Percentiles rank a stretch among this genome's conserved stretches.
Conservation (phyloP, 2,888 invertebrate genomes). For the Abrostola triplasia region DNA sequence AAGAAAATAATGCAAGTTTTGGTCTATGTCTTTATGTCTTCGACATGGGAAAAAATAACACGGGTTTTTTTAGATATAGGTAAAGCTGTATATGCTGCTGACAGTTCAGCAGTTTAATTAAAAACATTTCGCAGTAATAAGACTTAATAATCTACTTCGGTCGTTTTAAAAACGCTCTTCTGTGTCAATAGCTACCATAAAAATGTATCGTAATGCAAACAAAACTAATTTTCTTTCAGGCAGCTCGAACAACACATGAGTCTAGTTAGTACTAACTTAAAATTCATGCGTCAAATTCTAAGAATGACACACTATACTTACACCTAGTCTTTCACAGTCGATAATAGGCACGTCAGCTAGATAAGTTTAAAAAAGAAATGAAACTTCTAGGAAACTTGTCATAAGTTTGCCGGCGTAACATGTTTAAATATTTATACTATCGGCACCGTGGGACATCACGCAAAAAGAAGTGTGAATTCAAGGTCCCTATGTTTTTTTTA, state of each 20-base stretch:
- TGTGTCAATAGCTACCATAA: too few species aligned
- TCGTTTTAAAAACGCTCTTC: too few species aligned
- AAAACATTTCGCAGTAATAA: too few species aligned
- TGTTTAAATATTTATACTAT: conserved; percentile 47
- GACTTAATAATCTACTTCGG: too few species aligned
- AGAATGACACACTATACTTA: background rate
- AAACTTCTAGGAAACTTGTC: background rate
- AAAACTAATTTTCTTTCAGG: background rate
- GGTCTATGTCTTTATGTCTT: too few species aligned
- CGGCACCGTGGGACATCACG: conserved; percentile 46
- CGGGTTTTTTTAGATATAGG: background rate
- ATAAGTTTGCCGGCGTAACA: conserved; percentile 8
- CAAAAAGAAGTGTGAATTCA: conserved; percentile 61
- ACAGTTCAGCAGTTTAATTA: too few species aligned
- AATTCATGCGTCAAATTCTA: background rate
- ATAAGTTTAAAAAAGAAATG: background rate
- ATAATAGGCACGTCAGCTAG: background rate
- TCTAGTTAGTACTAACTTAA: background rate
- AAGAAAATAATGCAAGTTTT: too few species aligned
- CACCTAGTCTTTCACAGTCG: background rate
- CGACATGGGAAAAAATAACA: too few species aligned
- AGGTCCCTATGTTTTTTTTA: conserved; percentile 56
- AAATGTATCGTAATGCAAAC: too few species aligned
- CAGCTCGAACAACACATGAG: background rate
- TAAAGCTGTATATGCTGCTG: background rate